Base-by-base conservation (phyloP, 37 sponge, comb jelly and placozoan genomes). In the Petrosia ficiformis region DNA sequence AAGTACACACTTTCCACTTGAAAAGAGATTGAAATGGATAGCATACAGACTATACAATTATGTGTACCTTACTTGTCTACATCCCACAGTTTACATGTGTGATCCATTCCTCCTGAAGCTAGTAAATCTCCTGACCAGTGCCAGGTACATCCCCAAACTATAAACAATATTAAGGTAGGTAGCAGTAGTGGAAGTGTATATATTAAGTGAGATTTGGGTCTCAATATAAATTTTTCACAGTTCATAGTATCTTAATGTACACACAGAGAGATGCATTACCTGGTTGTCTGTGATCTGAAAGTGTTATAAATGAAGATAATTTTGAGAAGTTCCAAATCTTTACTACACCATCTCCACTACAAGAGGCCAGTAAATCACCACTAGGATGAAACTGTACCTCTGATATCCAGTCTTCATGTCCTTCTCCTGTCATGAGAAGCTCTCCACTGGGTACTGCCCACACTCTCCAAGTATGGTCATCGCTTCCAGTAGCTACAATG, bases 391-490 rank as follows among this genome's bases (percentile, higher is more conserved):
- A 93, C 37, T 74, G 72, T 1, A 67, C 85, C 1, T 52, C 68
- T 2, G 83, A 79, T 14, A 97, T 64, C 98, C 98, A 97, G 68
- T 91, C 96, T 25, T 57, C 74, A 71, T 97, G 98, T 44, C 98
- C 98, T 31, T 80, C 78, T 29, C 98, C 98, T 33, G 76, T 87
- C 90, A 97, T 77, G 56, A 95, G 16, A n/a, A 74, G 67, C 22
- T 93, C 83, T 29, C 88, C 77, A 75, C 82, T 87, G 48, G 30
- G 57, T 26, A 94, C 32, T 14, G 83, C 71, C 98, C 98, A 97
- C 75, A 97, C 71, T 61, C 63, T 97, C 98, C 98, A 97, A 0
- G 82, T 80, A 48, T 91, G 88, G 72, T 97, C 98, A 61, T 97
- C 98, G 83, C 98, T 94, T 38, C 74, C 87, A 25, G 95, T 92